phyloP scores from a whole-genome alignment of 1,140 invertebrate species.

The Drosophila asahinai region DNA sequence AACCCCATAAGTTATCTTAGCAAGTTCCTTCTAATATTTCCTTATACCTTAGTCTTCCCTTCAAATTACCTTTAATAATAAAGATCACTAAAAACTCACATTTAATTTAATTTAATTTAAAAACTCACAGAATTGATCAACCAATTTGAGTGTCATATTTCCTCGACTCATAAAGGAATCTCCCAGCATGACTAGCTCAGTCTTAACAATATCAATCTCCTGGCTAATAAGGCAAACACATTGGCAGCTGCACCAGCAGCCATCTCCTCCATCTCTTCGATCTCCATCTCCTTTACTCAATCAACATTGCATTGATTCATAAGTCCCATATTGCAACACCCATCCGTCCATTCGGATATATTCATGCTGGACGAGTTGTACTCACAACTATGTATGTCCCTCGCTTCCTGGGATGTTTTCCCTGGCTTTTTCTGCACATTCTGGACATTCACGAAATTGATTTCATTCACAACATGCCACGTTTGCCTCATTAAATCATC shows the following conservation, averaged over 20 bases:
- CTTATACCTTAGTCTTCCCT: neutral
- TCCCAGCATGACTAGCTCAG: slow-evolving; percentile 12
- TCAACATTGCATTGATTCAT: slow-evolving; percentile 61
- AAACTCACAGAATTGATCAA: neutral
- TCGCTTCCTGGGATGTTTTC: slow-evolving; percentile 45
- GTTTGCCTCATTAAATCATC: slow-evolving; percentile 84
- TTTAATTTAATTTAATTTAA: too few species aligned
- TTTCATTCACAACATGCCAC: slow-evolving; percentile 84
- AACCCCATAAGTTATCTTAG: neutral
- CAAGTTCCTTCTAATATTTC: neutral
- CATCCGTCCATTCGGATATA: slow-evolving; percentile 19
- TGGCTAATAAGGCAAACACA: slow-evolving; percentile 48
- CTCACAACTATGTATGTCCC: slow-evolving; percentile 31
- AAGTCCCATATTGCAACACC: slow-evolving; percentile 56
- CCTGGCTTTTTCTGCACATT: slow-evolving; percentile 62
- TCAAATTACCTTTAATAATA: neutral
- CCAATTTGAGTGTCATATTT: neutral
- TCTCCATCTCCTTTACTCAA: slow-evolving; percentile 26
- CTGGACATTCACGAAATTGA: slow-evolving; percentile 82
- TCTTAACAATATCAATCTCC: slow-evolving; percentile 20
- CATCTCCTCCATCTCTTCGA: neutral
- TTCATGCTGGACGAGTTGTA: slow-evolving; percentile 20
- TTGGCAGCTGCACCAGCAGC: slow-evolving; percentile 24
- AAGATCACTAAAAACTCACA: neutral
- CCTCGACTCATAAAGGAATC: slow-evolving; percentile 12